Evolutionary conservation across 2,797 vertebrate genomes (phyloP), one percentile per base, ranked within the genome.

Genomic region (Schizopygopsis pylzovi): DNA sequence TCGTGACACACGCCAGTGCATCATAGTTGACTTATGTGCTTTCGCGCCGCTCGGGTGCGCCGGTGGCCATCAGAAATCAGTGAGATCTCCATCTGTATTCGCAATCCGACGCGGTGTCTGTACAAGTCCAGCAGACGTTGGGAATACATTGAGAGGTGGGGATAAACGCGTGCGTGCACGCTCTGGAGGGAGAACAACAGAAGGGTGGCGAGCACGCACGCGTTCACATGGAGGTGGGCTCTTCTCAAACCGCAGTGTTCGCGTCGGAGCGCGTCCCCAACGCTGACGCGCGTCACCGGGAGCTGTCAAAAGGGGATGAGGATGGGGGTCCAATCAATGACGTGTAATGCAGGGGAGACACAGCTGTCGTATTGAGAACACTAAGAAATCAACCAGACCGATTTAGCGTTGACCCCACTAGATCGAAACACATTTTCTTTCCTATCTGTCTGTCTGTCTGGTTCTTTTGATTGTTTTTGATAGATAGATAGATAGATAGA

Each of bases 191-290:
- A 49, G 87, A 83, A 86, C 79, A 79, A 82, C 82, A 65, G 79
- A 85, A 70, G 78, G 85, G 90, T 88, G 84, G 84, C 87, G 90
- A 88, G 89, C 85, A 88, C 90, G 92, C 86, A 81, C 86, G 87
- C 67, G n/a, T 59, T 77, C 75, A 18, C 70, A 77, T 37, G 87
- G 82, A 88, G 89, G 90, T 86, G 89, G 85, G 81, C 88, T 87
- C 81, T 71, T 73, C 65, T 83, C 59, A 18, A 80, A 86, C 84
- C 88, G 87, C 88, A 89, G 56, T 88, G 86, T 87, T 79, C 82
- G 72, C 84, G 84, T 81, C 54, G 81, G 67, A 87, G 68, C 79
- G 18, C 81, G 76, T 45, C 70, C 71, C 80, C 63, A 54, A 79
- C 13, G n/a, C 1, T 43, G 33, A 56, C 15, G 83, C 75, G 63